Evolutionary conservation across 2,113 vertebrate species (phyloP).

Genomic region (Okapia johnstoni): DNA sequence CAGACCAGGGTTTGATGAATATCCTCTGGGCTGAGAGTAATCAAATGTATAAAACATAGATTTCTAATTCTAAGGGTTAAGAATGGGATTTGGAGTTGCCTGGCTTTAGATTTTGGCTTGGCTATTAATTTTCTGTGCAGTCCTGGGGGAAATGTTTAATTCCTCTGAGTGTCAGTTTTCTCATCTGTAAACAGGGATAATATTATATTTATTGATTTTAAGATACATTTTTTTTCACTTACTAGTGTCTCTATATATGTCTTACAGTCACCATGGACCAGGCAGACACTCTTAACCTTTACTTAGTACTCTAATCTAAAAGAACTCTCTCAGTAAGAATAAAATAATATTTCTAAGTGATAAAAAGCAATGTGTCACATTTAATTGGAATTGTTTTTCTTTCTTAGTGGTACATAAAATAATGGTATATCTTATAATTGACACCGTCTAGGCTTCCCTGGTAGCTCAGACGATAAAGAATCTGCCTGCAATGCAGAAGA

Average conservation of each 20-base stretch:
- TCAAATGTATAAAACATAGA: constrained; percentile 12
- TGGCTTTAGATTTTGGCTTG: neutral
- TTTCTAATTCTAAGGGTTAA: neutral
- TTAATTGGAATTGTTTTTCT: constrained; percentile 1
- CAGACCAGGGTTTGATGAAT: neutral
- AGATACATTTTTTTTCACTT: neutral
- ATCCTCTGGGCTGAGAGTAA: neutral
- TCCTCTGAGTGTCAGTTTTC: neutral
- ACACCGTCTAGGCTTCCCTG: neutral
- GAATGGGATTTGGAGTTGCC: neutral
- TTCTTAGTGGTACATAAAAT: constrained; percentile 4
- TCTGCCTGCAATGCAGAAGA: neutral
- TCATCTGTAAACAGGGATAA: neutral
- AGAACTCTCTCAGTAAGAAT: neutral
- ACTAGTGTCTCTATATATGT: neutral
- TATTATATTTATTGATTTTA: neutral
- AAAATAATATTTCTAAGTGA: constrained; percentile 1
- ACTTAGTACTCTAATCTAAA: neutral
- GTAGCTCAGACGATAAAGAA: neutral
- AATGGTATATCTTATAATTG: neutral
- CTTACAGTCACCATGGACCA: neutral
- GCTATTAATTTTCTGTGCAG: neutral
- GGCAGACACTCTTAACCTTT: neutral
- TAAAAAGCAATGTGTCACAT: neutral
- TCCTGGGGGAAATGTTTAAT: neutral